Evolutionary conservation across 2,113 vertebrate genomes (phyloP).

Genomic region (Passer domesticus): DNA sequence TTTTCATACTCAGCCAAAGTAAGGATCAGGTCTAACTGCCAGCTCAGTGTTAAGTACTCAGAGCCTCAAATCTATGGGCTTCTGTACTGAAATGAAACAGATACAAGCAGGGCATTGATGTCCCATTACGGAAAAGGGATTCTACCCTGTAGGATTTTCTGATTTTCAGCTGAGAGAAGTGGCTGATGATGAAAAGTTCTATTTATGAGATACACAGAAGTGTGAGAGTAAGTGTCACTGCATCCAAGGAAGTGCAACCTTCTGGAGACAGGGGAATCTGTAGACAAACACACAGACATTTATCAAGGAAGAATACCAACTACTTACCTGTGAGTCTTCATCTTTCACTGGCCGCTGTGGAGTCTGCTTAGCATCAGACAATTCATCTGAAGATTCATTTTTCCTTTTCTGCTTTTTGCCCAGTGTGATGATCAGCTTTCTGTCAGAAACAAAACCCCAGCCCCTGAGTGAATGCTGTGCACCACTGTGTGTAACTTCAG

Average conservation of each 20-base stretch:
- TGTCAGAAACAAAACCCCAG: constrained; percentile 54
- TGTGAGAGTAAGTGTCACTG: background rate
- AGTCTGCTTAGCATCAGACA: constrained; percentile 87
- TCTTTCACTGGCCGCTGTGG: constrained; percentile 81
- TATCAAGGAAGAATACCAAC: background rate
- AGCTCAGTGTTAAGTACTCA: background rate
- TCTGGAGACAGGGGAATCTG: background rate
- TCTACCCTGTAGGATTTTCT: background rate
- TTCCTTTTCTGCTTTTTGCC: constrained; percentile 97
- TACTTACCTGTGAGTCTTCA: constrained; percentile 85
- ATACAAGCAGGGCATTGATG: background rate
- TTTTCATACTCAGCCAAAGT: background rate
- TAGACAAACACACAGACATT: accelerated
- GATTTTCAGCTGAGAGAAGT: background rate
- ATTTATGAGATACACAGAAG: background rate
- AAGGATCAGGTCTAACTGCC: background rate
- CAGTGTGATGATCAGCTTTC: constrained; percentile 96
- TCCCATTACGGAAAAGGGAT: background rate
- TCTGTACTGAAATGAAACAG: background rate
- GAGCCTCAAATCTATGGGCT: background rate
- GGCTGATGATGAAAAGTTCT: background rate
- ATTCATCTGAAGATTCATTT: constrained; percentile 91
- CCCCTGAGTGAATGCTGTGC: background rate
- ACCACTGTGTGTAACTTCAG: background rate
- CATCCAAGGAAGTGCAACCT: background rate